Evolutionary conservation across 2,888 invertebrate species (phyloP), one percentile per base, ranked within the genome.

Genomic region (Hirtodrosophila histrioides): DNA sequence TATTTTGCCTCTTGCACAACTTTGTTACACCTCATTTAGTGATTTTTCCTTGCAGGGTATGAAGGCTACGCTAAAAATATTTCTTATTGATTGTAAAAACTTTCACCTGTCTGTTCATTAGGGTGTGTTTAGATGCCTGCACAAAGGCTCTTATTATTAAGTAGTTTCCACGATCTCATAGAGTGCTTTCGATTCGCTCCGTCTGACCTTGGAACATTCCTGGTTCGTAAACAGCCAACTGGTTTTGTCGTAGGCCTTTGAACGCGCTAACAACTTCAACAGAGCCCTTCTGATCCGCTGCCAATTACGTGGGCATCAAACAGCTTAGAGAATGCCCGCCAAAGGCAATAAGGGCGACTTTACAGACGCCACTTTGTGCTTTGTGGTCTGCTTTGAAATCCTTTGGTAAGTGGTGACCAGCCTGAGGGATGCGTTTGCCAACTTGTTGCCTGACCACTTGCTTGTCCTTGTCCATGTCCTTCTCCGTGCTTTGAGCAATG

Each of bases 301-400:
- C 74, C 75, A 75, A 70, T 78, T 75, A 70, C 61, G 61, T 56
- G 61, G 61, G 45, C 55, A 55, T 45, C 63, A 75, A 46, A 49
- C 78, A 48, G 63, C 53, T 74, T 61, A 66, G 44, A 66, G 48
- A 65, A 60, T 46, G 58, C 46, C 54, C 35, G 78, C 64, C 65
- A 23, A 36, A 35, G 69, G 69, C 31, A 12, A 60, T 17, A 61
- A 58, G 36, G 46, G 29, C 44, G 46, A 24, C 45, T 61, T 54
- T 48, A 24, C 35, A 41, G 36, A 36, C 40, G 43, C 37, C 45
- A 54, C 37, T 67, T 65, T 50, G 36, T 49, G 29, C 39, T 64
- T 67, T 62, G 58, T 64, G 50, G 41, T n/a, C 44, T 24, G 17
- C 33, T 51, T 57, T 58, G 40, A 63, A 74, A 63, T 57, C 63